Percentiles rank a stretch among this genome's conserved stretches.
These are phyloP conservation scores for Ciconia boyciana DNA, from an alignment of 2,113 vertebrate genomes.

Conservation along the genomic window DNA sequence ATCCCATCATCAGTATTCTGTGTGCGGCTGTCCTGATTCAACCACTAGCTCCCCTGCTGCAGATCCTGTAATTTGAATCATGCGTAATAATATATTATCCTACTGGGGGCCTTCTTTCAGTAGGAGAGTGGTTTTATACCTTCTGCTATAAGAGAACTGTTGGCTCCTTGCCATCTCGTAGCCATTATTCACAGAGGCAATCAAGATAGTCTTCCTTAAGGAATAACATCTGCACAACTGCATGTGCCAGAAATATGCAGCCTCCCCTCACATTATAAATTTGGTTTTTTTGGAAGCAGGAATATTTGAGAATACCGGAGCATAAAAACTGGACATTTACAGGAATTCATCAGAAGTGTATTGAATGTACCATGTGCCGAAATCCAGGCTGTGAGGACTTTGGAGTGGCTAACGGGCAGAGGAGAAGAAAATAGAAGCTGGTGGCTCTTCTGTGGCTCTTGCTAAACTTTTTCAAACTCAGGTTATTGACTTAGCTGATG, in stretches of 20 bases:
- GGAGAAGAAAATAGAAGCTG: neutral
- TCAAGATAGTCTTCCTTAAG: constrained; percentile 77
- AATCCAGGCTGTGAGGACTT: neutral
- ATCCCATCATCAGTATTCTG: constrained; percentile 82
- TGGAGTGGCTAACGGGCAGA: neutral
- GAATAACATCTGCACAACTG: constrained; percentile 81
- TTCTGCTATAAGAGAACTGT: constrained; percentile 77
- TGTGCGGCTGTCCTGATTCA: constrained; percentile 74
- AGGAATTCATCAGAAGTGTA: constrained; percentile 42
- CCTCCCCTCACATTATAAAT: constrained; percentile 67
- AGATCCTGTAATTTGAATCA: constrained; percentile 85
- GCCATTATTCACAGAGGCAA: constrained; percentile 79
- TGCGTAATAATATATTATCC: constrained; percentile 86
- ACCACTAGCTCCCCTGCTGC: constrained; percentile 78
- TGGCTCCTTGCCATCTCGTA: constrained; percentile 70
- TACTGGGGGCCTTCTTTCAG: constrained; percentile 80
- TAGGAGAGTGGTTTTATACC: constrained; percentile 79
- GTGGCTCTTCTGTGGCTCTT: neutral
- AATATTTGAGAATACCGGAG: constrained; percentile 61
- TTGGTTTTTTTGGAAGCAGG: constrained; percentile 70
- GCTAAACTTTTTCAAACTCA: neutral
- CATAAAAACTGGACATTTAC: constrained; percentile 43
- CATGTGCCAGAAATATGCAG: constrained; percentile 70
- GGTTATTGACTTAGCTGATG: neutral
- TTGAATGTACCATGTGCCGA: constrained; percentile 46